Conservation (phyloP, 2,113 vertebrate genomes). For the Mohoua ochrocephala region DNA sequence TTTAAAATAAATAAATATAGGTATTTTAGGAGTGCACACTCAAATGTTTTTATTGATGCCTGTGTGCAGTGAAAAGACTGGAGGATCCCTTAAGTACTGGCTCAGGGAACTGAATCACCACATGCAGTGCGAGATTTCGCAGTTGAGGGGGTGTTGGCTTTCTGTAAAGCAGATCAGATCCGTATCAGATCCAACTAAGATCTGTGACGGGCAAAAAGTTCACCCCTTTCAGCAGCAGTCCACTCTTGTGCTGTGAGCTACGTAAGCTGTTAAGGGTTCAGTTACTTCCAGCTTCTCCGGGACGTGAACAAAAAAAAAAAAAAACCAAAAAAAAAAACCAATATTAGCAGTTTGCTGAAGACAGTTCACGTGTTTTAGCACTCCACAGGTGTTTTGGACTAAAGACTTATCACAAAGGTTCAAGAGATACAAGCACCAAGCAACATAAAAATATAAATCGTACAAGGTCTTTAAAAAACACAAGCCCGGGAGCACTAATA, state of each 20-base stretch:
- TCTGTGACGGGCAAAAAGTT: neutral
- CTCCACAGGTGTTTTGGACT: neutral
- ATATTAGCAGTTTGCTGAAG: neutral
- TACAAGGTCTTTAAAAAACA: neutral
- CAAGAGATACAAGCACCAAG: neutral
- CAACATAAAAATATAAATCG: neutral
- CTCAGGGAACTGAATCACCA: neutral
- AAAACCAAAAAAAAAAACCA: neutral
- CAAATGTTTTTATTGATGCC: fast-evolving
- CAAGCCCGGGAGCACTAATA: neutral
- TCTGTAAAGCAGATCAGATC: neutral
- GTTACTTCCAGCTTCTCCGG: neutral
- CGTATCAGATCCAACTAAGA: neutral
- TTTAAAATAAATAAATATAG: neutral
- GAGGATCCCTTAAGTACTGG: fast-evolving
- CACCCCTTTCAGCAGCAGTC: neutral
- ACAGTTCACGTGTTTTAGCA: neutral
- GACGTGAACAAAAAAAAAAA: neutral
- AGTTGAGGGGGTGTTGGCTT: neutral
- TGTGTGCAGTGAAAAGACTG: neutral
- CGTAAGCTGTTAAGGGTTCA: neutral
- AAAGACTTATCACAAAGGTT: neutral
- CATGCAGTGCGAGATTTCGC: neutral
- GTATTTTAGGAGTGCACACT: fast-evolving
- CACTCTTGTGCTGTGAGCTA: neutral